phyloP scores from a whole-genome alignment of 2,113 vertebrate species.

The Notothenia coriiceps region DNA sequence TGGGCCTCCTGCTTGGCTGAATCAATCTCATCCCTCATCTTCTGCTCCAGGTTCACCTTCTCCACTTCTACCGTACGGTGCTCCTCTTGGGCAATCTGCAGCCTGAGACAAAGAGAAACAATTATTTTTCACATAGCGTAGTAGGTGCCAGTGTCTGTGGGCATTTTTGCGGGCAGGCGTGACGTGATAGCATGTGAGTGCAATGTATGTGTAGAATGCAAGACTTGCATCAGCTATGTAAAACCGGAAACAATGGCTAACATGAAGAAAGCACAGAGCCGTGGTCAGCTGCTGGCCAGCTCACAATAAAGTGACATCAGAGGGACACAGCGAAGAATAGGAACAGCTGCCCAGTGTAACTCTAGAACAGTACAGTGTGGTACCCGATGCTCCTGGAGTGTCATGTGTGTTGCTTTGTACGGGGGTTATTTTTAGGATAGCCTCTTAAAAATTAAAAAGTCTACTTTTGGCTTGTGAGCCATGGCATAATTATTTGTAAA shows the following conservation, averaged over 20 bases:
- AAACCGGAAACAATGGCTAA: conserved; percentile 71
- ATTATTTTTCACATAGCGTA: not conserved
- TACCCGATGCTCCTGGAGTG: conserved; percentile 11
- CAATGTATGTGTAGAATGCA: conserved; percentile 28
- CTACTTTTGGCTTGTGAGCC: conserved; percentile 9
- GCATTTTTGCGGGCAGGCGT: conserved; percentile 7
- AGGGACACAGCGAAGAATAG: conserved; percentile 47
- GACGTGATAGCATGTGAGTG: conserved; percentile 11
- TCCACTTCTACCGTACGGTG: conserved; percentile 97
- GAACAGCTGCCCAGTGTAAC: conserved; percentile 72
- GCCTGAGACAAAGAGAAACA: conserved; percentile 75
- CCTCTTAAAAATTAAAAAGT: conserved; percentile 7
- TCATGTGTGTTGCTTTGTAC: conserved; percentile 24
- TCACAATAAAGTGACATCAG: conserved; percentile 65
- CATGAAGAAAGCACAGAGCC: conserved; percentile 31
- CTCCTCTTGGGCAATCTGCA: conserved; percentile 98
- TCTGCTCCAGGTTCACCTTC: conserved; percentile 97
- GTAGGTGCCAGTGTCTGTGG: not conserved
- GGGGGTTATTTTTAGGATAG: conserved; percentile 56
- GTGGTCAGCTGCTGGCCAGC: conserved; percentile 59
- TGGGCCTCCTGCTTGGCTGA: conserved; percentile 97
- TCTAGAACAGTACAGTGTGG: conserved; percentile 67
- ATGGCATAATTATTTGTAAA: conserved; percentile 29
- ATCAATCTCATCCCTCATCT: conserved; percentile 95
- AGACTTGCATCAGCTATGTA: conserved; percentile 32